phyloP scores from a whole-genome alignment of 2,888 invertebrate species.

The Thysanoteuthis rhombus region DNA sequence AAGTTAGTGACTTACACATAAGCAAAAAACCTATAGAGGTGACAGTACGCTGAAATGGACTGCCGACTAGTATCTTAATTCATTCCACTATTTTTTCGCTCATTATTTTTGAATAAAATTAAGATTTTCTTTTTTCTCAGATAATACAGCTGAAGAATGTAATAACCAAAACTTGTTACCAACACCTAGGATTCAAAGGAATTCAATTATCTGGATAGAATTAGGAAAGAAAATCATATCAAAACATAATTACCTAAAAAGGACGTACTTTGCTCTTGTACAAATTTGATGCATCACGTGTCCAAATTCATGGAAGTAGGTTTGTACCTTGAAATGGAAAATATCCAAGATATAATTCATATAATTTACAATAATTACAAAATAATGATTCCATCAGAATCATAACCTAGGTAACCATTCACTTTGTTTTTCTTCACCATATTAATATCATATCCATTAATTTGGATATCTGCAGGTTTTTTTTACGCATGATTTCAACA shows the following conservation, averaged over 20 bases:
- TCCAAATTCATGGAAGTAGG: constrained; percentile 72
- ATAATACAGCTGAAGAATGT: background rate
- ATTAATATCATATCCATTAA: too few relatives aligned
- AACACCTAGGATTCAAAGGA: background rate
- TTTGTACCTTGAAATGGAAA: constrained; percentile 66
- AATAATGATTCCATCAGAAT: background rate
- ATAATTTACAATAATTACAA: background rate
- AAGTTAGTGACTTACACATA: too few relatives aligned
- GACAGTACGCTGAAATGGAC: too few relatives aligned
- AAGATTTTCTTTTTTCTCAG: background rate
- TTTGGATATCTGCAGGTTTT: too few relatives aligned
- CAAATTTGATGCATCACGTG: constrained; percentile 72
- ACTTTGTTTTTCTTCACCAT: too few relatives aligned
- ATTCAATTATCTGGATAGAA: background rate
- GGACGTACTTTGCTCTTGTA: constrained; percentile 66
- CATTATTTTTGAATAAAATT: background rate
- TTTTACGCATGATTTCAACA: too few relatives aligned
- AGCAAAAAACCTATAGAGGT: too few relatives aligned
- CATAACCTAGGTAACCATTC: background rate
- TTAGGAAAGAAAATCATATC: background rate
- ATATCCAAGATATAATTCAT: background rate
- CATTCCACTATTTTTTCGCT: too few relatives aligned
- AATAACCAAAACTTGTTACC: background rate
- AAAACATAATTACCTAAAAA: constrained; percentile 63
- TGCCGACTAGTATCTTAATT: too few relatives aligned